phyloP scores from a whole-genome alignment of 2,888 invertebrate genomes.

The Rhynchonema sp. region DNA sequence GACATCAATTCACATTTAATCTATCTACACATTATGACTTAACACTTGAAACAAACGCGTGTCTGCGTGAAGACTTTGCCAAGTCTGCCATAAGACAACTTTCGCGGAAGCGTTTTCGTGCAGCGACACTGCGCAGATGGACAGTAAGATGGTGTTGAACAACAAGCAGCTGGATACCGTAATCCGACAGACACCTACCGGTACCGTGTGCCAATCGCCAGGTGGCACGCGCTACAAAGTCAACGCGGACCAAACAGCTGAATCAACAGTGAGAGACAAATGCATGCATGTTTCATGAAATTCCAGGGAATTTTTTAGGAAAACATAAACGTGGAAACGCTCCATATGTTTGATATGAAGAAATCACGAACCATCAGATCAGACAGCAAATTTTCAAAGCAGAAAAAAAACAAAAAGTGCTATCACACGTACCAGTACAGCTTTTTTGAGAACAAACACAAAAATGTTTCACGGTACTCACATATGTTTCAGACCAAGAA shows the following conservation, averaged over 20 bases:
- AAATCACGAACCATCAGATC: background rate
- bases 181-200: background rate
- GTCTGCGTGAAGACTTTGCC: no score
- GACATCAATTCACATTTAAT: no score
- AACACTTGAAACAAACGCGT: background rate
- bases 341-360: background rate
- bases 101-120: background rate
- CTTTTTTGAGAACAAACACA: no score
- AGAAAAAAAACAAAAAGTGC: no score
- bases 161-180: background rate
- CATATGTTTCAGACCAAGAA: slow-evolving; percentile 13
- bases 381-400: background rate
- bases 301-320: background rate
- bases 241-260: no score
- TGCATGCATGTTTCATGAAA: background rate
- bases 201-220: background rate
- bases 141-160: no score
- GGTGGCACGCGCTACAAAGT: background rate
- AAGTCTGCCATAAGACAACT: no score
- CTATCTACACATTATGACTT: background rate
- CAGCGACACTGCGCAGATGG: background rate
- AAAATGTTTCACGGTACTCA: background rate
- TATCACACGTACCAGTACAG: no score
- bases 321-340: background rate
- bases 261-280: no score